Base-by-base conservation (phyloP, 2,113 vertebrate genomes). In the Centropristis striata region DNA sequence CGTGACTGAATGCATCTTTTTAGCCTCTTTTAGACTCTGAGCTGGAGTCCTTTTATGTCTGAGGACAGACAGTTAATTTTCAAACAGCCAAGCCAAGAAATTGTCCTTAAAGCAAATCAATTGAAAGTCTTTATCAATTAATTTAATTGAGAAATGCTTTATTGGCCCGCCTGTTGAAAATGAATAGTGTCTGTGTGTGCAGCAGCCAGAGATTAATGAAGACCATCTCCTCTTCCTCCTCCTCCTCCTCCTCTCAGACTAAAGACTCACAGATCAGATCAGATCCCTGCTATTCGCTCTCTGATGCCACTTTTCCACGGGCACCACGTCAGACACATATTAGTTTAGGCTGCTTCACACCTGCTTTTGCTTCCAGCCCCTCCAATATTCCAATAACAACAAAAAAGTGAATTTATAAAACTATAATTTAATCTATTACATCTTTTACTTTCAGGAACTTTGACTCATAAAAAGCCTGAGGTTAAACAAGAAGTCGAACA, bases 241-340 rank as follows among this genome's bases (percentile, higher is more conserved):
- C n/a, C n/a, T 44, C 36, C 0, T 64, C 49, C 27, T 32, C 37
- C 20, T 58, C 69, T 75, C n/a, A 65, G 37, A 20, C 15, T 23
- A 20, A 47, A 36, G 20, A 47, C 53, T 36, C 47, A 10, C 7
- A 5, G 18, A 14, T 14, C 28, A 6, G 65, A n/a, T 51, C 47
- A 18, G 46, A 28, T 16, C 32, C 32, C 21, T 0, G 67, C 39
- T 7, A 16, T 16, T 14, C 9, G 27, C 53, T 64, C 53, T 64
- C 39, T 25, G 27, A 11, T 75, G 54, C 64, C 54, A 42, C 64
- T 21, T 77, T 51, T 60, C 64, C 74, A 32, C 46, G 5, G 73
- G 61, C 73, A 5, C 13, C 0, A 0, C 1, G 53, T 50, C 74
- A 50, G 53, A 77, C 2, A 27, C n/a, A 0, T 21, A 6, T 76